phyloP scores from a whole-genome alignment of 2,797 vertebrate genomes.

The Prunella strophiata region DNA sequence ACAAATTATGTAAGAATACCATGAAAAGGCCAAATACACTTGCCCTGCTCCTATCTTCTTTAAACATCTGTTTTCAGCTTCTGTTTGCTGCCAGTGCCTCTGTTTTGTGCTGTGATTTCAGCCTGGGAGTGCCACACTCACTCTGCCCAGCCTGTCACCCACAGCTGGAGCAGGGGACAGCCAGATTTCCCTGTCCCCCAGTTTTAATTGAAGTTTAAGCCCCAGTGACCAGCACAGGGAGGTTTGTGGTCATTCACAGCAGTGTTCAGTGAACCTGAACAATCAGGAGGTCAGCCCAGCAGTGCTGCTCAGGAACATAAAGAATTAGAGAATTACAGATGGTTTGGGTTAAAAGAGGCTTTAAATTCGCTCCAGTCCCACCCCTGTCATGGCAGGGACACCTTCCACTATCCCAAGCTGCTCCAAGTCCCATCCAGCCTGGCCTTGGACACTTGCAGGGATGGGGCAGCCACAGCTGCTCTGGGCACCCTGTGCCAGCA shows the following conservation, averaged over 20 bases:
- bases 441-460: neutral
- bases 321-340: neutral
- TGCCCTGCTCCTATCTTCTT: neutral
- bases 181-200: neutral
- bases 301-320: fast-evolving
- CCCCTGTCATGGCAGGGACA: neutral
- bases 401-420: fast-evolving
- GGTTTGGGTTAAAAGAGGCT: neutral
- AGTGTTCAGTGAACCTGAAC: neutral
- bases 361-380: neutral
- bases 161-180: neutral
- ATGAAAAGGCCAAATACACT: neutral
- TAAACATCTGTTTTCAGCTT: neutral
- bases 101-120: neutral
- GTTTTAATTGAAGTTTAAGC: neutral
- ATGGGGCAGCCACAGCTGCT: neutral
- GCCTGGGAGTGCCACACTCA: fast-evolving
- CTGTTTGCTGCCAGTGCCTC: neutral
- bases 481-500: neutral
- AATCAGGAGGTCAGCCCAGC: neutral
- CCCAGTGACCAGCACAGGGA: fast-evolving
- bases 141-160: neutral
- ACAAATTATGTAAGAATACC: neutral
- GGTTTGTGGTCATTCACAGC: neutral
- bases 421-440: fast-evolving